Percentiles rank a stretch among this genome's conserved stretches.
Evolutionary conservation across 2,888 invertebrate genomes (phyloP).

Genomic region (Cheilosia pagana): DNA sequence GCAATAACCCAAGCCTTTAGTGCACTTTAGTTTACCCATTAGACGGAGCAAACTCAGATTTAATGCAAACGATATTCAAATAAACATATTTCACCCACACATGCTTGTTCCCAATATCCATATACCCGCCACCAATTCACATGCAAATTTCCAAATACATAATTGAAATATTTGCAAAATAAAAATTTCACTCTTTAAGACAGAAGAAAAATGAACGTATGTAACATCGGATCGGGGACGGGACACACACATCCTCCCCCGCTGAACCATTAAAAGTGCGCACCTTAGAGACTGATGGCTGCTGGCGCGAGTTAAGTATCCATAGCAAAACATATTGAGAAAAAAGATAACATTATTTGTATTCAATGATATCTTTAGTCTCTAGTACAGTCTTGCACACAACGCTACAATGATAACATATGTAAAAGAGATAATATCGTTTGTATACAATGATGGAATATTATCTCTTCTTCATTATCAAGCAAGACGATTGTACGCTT

Average conservation of each 20-base stretch:
- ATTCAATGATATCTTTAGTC: too few relatives aligned
- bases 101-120: not conserved
- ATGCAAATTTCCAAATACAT: slow-evolving; percentile 56
- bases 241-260: slow-evolving; percentile 15
- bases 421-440: too few relatives aligned
- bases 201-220: slow-evolving; percentile 19
- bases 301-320: too few relatives aligned
- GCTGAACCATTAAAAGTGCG: not conserved
- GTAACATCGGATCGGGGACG: too few relatives aligned
- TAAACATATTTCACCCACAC: slow-evolving; percentile 8
- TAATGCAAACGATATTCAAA: slow-evolving; percentile 40
- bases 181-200: slow-evolving; percentile 28
- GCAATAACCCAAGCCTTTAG: slow-evolving; percentile 35
- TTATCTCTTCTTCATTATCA: too few relatives aligned
- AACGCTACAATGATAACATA: too few relatives aligned
- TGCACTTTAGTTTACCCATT: slow-evolving; percentile 58
- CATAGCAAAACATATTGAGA: too few relatives aligned
- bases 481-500: too few relatives aligned
- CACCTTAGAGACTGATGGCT: slow-evolving; percentile 15
- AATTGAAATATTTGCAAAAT: slow-evolving; percentile 61
- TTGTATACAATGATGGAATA: too few relatives aligned
- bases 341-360: too few relatives aligned
- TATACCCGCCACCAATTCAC: not conserved
- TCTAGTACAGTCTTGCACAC: too few relatives aligned
- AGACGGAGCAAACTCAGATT: slow-evolving; percentile 35